These are phyloP conservation scores for Chlorocebus sabaeus DNA, from an alignment of 2,113 vertebrate genomes.

Conservation along the genomic window DNA sequence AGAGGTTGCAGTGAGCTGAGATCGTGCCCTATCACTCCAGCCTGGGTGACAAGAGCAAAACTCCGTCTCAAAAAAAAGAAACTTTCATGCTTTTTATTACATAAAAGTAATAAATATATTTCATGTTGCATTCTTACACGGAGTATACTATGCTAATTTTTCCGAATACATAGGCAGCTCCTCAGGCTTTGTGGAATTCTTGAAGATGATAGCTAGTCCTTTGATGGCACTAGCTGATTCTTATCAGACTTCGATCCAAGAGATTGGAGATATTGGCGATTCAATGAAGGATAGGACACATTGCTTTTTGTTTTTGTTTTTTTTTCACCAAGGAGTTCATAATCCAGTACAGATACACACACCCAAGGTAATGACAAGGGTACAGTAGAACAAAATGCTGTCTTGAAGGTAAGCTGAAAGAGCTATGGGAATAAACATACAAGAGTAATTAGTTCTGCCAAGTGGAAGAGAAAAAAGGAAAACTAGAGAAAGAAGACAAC, in stretches of 20 bases:
- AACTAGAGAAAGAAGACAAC: background rate
- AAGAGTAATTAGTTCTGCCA: background rate
- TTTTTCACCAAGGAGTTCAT: background rate
- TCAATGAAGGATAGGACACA: background rate
- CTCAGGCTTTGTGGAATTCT: background rate
- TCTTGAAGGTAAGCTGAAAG: background rate
- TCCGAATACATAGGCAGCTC: background rate
- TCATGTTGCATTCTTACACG: background rate
- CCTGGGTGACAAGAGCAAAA: too few relatives aligned
- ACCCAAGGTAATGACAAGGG: background rate
- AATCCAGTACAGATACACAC: background rate
- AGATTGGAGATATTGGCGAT: background rate
- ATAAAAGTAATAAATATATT: background rate
- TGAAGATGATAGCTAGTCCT: background rate
- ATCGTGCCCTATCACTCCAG: too few relatives aligned
- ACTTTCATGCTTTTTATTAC: background rate
- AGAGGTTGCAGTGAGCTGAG: too few relatives aligned
- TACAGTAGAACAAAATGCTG: background rate
- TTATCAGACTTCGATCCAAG: background rate
- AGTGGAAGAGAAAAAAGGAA: background rate
- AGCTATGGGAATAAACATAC: background rate
- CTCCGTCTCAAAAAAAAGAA: too few relatives aligned
- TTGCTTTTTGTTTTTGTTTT: background rate
- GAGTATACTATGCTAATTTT: background rate
- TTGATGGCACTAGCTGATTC: background rate